These are phyloP conservation scores for Chrysomallon squamiferum DNA, from an alignment of 1,140 invertebrate species.

Conservation along the genomic window DNA sequence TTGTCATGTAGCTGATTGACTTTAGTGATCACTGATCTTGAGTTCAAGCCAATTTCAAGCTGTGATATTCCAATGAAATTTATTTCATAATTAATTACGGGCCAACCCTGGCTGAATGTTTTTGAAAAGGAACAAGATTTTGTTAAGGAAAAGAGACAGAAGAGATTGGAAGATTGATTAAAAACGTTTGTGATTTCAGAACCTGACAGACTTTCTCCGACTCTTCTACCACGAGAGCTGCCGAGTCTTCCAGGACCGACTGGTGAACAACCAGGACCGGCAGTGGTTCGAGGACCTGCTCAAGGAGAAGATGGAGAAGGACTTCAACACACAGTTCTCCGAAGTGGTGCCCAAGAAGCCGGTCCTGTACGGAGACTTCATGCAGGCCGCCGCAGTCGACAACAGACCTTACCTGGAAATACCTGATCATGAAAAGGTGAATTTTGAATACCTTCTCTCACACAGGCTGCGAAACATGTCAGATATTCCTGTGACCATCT, in stretches of 20 bases:
- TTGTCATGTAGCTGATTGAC: too few species aligned
- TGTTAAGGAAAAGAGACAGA: too few species aligned
- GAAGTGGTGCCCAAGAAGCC: constrained; percentile 59
- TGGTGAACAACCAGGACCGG: constrained; percentile 64
- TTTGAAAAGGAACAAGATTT: too few species aligned
- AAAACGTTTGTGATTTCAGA: constrained; percentile 25
- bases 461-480: not conserved
- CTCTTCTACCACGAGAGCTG: constrained; percentile 64
- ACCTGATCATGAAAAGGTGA: constrained; percentile 58
- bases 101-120: too few species aligned
- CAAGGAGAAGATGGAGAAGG: constrained; percentile 55
- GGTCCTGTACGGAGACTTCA: constrained; percentile 65
- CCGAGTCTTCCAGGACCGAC: constrained; percentile 64
- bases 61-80: too few species aligned
- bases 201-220: constrained; percentile 49
- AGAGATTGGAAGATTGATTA: too few species aligned
- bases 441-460: not conserved
- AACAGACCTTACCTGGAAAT: constrained; percentile 59
- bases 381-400: constrained; percentile 44
- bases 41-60: too few species aligned
- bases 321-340: constrained; percentile 54
- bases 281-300: constrained; percentile 59
- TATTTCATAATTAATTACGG: too few species aligned
- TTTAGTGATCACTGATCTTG: too few species aligned
- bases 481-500: too few species aligned